Base-by-base conservation (phyloP, 1,140 invertebrate genomes). In the Brachionus rubens region DNA sequence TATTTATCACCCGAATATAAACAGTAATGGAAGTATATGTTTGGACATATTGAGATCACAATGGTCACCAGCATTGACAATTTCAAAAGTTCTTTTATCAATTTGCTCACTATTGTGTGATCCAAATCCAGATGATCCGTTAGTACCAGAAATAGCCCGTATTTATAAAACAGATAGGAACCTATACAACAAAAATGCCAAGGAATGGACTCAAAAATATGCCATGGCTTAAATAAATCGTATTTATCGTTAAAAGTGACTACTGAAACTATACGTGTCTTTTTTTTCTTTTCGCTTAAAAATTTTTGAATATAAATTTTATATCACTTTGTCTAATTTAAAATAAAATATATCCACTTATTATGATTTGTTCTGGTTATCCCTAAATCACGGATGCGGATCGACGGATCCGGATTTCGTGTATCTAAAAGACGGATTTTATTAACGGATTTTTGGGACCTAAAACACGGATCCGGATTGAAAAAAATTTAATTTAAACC, bases 1-100 rank as follows among this genome's bases (percentile, higher is more conserved):
- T 88, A 98, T 99, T 86, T 99, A 98, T 89, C 96, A 98, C 88
- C 96, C 96, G 83, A 99, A 99, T 88, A 98, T 98, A 87, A 98
- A 98, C 90, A 96, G 93, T 90, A 98, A 98, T 90, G 96, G 96
- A 88, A 94, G 92, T 87, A 98, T 98, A 89, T 98, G 96, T 88
- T 90, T 98, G 87, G 96, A 98, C 88, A 98, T 98, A 87, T 89
- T 98, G 87, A 90, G 94, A 88, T 92, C 93, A 87, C 94, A 98
- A 85, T 98, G 96, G 96, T 97, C 94, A 82, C 95, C 96, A 82
- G 96, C 96, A 84, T 90, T 98, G 85, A 98, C 96, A 86, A 97
- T 98, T 89, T 96, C 94, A 86, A 98, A 98, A 94, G 95, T 98
- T 86, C 90, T 98, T 87, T 89, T 98, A 85, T 98, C 94, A 87